Evolutionary conservation across 2,113 vertebrate species (phyloP).

Genomic region (Danio rerio): GRCz12tu NC_133177.1:30229001-30229500

Average conservation of each 20-base stretch:
- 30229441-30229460: slow-evolving; percentile 4
- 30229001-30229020: slow-evolving; percentile 52
- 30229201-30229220: slow-evolving; percentile 60
- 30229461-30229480: not conserved
- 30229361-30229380: slow-evolving; percentile 2
- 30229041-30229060: slow-evolving; percentile 53
- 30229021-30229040: slow-evolving; percentile 10
- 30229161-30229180: slow-evolving; percentile 50
- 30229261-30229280: slow-evolving; percentile 49
- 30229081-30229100: slow-evolving; percentile 50
- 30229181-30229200: slow-evolving; percentile 65
- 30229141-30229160: slow-evolving; percentile 61
- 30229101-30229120: slow-evolving; percentile 16
- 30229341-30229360: slow-evolving; percentile 50
- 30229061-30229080: slow-evolving; percentile 40
- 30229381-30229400: not conserved
- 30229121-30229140: slow-evolving; percentile 48
- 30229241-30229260: slow-evolving; percentile 58
- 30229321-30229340: slow-evolving; percentile 35
- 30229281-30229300: slow-evolving; percentile 43
- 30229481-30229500: no score
- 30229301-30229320: slow-evolving; percentile 44
- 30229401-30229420: slow-evolving; percentile 8
- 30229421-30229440: not conserved
- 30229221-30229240: slow-evolving; percentile 50